Evolutionary conservation across 1,140 invertebrate genomes (phyloP), one percentile per base, ranked within the genome.

Genomic region (Cylas formicarius): DNA sequence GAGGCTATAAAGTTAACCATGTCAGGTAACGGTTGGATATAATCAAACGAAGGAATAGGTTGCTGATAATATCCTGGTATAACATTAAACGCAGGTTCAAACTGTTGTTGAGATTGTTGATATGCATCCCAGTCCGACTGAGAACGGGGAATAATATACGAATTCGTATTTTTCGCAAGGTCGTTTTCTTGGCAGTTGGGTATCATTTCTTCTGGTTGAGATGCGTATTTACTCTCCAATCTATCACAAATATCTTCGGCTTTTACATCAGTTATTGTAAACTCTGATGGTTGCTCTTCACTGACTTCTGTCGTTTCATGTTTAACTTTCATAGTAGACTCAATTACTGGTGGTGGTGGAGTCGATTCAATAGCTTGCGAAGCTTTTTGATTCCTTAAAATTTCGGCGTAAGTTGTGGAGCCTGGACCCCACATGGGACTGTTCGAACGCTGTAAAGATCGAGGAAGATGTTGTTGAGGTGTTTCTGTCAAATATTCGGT

Each of bases 371-470:
- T n/a, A 14, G 9, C 1, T 27, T 23, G 33, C 10, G 33, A 26
- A 31, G 29, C 22, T 31, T 27, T 33, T 45, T 66, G 60, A 31
- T 83, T 82, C 34, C 75, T 73, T 7, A 87, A 70, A 43, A 88
- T 81, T 62, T 86, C 82, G 4, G 84, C 83, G 60, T 87, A 87
- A 19, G 83, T 76, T 9, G 78, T 77, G 8, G 78, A 80, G 20
- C 81, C 82, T 0, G 80, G 79, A 6, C 69, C 57, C 81, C 81
- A 86, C 47, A 83, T 75, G 10, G 81, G 82, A 64, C 82, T 84
- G 9, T 73, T 72, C 2, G 81, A 82, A 47, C 81, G 67, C 11
- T 62, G 62, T 44, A n/a, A n/a, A n/a, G n/a, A n/a, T n/a, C n/a
- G n/a, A n/a, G n/a, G n/a, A n/a, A n/a, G 72, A 62, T 20, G 19